phyloP scores from a whole-genome alignment of 2,888 invertebrate species.

The Linnaemya vulpina region DNA sequence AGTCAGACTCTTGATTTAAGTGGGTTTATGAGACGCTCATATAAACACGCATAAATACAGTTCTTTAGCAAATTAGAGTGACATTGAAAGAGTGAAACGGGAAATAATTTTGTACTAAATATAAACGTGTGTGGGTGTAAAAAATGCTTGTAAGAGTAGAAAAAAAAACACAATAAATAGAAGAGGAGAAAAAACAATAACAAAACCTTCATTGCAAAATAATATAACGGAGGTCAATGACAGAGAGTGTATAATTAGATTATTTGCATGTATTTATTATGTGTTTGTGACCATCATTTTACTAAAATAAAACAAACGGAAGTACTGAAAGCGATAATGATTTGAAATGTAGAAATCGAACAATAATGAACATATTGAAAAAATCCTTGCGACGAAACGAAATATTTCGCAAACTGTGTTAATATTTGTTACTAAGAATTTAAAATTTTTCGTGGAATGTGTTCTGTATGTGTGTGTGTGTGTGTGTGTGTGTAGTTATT shows the following conservation, averaged over 20 bases:
- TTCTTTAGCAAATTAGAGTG: slow-evolving; percentile 37
- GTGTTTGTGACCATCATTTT: slow-evolving; percentile 6
- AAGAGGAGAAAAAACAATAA: slow-evolving; percentile 3
- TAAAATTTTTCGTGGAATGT: too few species aligned
- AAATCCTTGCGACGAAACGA: too few species aligned
- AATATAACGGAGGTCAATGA: slow-evolving; percentile 37
- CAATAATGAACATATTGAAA: too few species aligned
- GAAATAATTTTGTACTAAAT: slow-evolving; percentile 30
- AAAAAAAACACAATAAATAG: background rate
- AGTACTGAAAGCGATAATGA: background rate
- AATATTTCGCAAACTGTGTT: too few species aligned
- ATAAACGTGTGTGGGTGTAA: slow-evolving; percentile 5
- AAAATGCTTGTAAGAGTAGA: background rate
- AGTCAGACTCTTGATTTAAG: background rate
- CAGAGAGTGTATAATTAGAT: slow-evolving; percentile 35
- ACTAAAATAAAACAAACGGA: background rate
- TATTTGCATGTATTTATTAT: background rate
- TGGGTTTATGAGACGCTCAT: background rate
- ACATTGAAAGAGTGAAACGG: slow-evolving; percentile 45
- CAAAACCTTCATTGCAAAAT: slow-evolving; percentile 8
- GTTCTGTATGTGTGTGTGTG: too few species aligned
- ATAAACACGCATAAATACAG: slow-evolving; percentile 18
- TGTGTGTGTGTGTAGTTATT: too few species aligned
- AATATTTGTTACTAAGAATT: too few species aligned
- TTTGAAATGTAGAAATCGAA: too few species aligned